Conservation (phyloP, 1,140 invertebrate genomes). For the Micrasema longulum region DNA sequence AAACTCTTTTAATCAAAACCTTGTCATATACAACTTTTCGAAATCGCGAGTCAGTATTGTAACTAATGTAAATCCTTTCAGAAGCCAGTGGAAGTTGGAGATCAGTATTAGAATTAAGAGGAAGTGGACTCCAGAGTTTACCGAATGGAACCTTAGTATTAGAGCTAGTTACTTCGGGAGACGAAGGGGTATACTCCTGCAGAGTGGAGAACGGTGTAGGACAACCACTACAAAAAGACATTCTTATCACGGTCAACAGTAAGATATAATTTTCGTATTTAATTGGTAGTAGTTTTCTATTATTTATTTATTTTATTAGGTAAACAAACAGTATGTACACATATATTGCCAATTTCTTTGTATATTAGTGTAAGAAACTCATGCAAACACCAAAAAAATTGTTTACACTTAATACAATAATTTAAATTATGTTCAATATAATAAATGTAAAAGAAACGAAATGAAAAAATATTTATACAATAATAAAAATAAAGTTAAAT, state of each 20-base stretch:
- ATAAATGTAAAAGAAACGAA: too few species aligned
- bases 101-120: slow-evolving; percentile 70
- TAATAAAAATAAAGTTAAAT: too few species aligned
- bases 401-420: too few species aligned
- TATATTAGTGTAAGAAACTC: too few species aligned
- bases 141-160: slow-evolving; percentile 74
- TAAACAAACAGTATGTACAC: too few species aligned
- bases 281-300: not conserved
- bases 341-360: too few species aligned
- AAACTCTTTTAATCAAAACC: too few species aligned
- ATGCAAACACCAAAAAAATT: too few species aligned
- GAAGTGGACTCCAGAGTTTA: slow-evolving; percentile 69
- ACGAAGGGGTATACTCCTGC: slow-evolving; percentile 82
- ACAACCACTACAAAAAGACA: slow-evolving; percentile 74
- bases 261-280: slow-evolving; percentile 55
- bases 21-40: too few species aligned
- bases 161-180: slow-evolving; percentile 70
- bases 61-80: slow-evolving; percentile 43
- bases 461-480: too few species aligned
- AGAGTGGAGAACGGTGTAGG: slow-evolving; percentile 84
- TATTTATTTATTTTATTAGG: not conserved
- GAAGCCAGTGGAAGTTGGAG: slow-evolving; percentile 64
- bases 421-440: too few species aligned
- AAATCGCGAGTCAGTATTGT: too few species aligned
- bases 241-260: slow-evolving; percentile 78